Evolutionary conservation across 2,797 vertebrate species (phyloP), one percentile per base, ranked within the genome.

Genomic region (Aythya fuligula): DNA sequence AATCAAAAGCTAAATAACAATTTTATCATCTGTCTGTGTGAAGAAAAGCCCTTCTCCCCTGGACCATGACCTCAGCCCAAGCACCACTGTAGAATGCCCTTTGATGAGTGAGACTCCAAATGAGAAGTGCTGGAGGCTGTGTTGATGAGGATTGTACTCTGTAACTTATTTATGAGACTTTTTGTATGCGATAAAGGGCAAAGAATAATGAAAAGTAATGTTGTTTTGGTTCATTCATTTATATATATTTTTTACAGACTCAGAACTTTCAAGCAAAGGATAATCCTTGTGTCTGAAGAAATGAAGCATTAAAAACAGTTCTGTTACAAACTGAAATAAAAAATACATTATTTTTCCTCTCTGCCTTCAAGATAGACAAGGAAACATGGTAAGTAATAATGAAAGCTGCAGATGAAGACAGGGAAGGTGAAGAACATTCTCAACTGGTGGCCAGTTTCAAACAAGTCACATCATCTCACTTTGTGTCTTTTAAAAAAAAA

Each of bases 131-230:
- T 87, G 56, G 58, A 92, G 88, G 91, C 79, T 80, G 38, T 84
- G 66, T 74, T 94, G 94, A 89, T 95, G 89, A 95, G 65, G 49
- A 83, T 70, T 96, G 85, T 53, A 79, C 62, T 85, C 67, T 89
- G n/a, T 87, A 95, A 94, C 69, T 94, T 95, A 96, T 95, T 95
- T 93, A 96, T 95, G 77, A 92, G 83, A n/a, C 6, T 65, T 86
- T 83, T 80, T 65, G 34, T 77, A 39, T 51, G 45, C 34, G 72
- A 69, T 72, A 95, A 97, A 96, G 90, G 86, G 65, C 69, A 94
- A 86, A 87, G 78, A 88, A 94, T 93, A 95, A 95, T 85, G 74
- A 96, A 94, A 95, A 0, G 0, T 72, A 95, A 89, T 86, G 61
- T 58, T 85, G 43, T 77, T 83, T 77, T 70, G 39, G 57, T 95